Evolutionary conservation across 2,888 invertebrate genomes (phyloP).

Genomic region (Hirtodrosophila alboralis): DNA sequence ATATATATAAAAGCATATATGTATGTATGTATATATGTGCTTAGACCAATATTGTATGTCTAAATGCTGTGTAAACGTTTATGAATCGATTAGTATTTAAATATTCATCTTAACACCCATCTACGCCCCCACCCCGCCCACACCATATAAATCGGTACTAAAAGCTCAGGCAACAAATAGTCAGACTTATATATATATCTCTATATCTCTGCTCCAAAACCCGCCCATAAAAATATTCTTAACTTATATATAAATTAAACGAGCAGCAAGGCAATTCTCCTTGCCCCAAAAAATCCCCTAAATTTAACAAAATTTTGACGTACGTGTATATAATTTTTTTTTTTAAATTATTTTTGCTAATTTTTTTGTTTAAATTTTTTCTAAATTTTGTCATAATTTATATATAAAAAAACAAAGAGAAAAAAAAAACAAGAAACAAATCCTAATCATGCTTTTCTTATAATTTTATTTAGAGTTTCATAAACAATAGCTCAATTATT

Average conservation of each 20-base stretch:
- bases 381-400: constrained; percentile 50
- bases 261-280: no score
- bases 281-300: not conserved
- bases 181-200: constrained; percentile 7
- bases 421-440: constrained; percentile 1
- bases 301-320: constrained; percentile 76
- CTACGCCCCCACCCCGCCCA: constrained; percentile 1
- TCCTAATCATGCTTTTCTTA: constrained; percentile 42
- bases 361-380: constrained; percentile 47
- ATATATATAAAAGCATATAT: constrained; percentile 32
- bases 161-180: constrained; percentile 21
- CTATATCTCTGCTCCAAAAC: not conserved
- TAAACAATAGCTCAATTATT: constrained; percentile 9
- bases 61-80: constrained; percentile 58
- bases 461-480: constrained; percentile 9
- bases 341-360: constrained; percentile 57
- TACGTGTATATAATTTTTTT: constrained; percentile 84
- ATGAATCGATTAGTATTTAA: constrained; percentile 82
- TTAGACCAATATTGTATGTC: constrained; percentile 22
- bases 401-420: constrained; percentile 4
- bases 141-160: constrained; percentile 3
- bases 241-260: no score
- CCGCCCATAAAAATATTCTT: not conserved
- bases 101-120: constrained; percentile 10
- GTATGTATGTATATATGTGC: constrained; percentile 13